These are phyloP conservation scores for Gobionotothen gibberifrons DNA, from an alignment of 2,797 vertebrate genomes.

Conservation along the genomic window DNA sequence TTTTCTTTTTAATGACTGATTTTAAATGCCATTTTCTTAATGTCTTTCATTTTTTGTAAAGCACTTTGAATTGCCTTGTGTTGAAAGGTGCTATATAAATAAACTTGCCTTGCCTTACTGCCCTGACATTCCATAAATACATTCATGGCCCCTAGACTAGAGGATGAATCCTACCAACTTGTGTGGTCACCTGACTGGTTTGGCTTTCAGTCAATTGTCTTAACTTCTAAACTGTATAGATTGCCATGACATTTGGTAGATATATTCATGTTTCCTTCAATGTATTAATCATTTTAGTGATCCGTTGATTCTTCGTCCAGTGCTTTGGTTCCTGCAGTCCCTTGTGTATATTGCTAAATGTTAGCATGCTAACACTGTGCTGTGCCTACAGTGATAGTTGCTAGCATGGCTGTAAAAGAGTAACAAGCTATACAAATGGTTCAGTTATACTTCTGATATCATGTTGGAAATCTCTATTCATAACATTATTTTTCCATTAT, in stretches of 20 bases:
- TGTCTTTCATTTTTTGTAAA: too few relatives aligned
- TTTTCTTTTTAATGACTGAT: too few relatives aligned
- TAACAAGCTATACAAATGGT: neutral
- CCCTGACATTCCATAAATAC: neutral
- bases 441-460: slow-evolving; percentile 3
- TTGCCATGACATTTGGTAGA: neutral
- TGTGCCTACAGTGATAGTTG: neutral
- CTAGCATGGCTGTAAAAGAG: neutral
- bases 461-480: slow-evolving; percentile 6
- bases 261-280: neutral
- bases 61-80: too few relatives aligned
- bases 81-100: too few relatives aligned
- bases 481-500: neutral
- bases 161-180: neutral
- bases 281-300: neutral
- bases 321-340: too few relatives aligned
- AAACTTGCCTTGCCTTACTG: too few relatives aligned
- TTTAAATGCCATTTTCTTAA: too few relatives aligned
- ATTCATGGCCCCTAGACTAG: neutral
- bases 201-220: neutral
- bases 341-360: neutral
- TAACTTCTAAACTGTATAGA: neutral
- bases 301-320: too few relatives aligned
- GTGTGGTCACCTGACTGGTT: neutral
- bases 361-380: neutral